Conservation (phyloP, 2,797 vertebrate genomes). For the Pipistrellus kuhlii region DNA sequence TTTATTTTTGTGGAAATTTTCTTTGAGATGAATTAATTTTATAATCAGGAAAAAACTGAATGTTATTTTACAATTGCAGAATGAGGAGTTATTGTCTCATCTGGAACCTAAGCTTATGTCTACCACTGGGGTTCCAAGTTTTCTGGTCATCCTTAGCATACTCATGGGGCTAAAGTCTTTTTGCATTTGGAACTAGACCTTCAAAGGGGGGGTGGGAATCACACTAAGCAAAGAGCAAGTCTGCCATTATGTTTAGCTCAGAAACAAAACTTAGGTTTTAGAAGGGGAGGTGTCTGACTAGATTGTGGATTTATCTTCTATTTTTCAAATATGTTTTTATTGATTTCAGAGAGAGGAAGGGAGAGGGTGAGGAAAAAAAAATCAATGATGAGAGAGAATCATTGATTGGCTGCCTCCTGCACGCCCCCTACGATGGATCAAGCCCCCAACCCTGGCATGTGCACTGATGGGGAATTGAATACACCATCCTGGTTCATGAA, state of each 20-base stretch:
- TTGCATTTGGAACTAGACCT: not conserved
- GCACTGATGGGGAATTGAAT: too few species aligned
- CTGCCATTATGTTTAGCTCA: constrained; percentile 24
- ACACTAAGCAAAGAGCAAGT: constrained; percentile 1
- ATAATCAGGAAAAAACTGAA: not conserved
- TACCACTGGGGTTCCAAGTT: constrained; percentile 34
- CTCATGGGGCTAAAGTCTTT: not conserved
- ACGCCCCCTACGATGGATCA: too few species aligned
- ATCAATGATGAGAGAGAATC: too few species aligned
- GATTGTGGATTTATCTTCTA: constrained; percentile 6
- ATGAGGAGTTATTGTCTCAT: not conserved
- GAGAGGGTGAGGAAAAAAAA: too few species aligned
- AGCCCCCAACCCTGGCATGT: too few species aligned
- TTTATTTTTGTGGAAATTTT: not conserved
- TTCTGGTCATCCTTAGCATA: not conserved
- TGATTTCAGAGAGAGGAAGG: too few species aligned
- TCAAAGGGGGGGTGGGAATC: not conserved
- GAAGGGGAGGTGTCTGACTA: not conserved
- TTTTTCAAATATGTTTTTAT: too few species aligned
- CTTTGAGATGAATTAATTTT: constrained; percentile 52
- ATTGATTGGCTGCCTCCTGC: too few species aligned
- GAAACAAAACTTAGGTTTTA: constrained; percentile 57
- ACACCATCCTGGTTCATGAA: too few species aligned
- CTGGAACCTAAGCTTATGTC: constrained; percentile 5
- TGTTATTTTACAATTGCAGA: constrained; percentile 27